phyloP scores from a whole-genome alignment of 2,888 invertebrate species.

The Synergus gifuensis region DNA sequence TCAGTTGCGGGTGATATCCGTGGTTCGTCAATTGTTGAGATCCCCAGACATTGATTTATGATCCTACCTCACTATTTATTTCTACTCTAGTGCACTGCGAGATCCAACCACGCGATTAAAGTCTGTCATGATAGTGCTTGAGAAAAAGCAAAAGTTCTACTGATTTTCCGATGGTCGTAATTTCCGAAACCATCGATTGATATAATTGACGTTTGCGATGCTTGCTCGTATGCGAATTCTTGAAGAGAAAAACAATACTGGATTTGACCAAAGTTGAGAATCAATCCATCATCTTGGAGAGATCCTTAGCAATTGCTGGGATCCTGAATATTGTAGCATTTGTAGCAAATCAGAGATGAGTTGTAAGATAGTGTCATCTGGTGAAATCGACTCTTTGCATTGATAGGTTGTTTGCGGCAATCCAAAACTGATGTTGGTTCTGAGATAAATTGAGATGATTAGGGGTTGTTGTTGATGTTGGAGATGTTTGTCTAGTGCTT shows the following conservation, averaged over 20 bases:
- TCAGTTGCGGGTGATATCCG: conserved; percentile 47
- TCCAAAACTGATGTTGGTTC: not conserved
- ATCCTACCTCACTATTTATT: conserved; percentile 38
- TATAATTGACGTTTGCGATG: too few species aligned
- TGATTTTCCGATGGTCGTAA: not conserved
- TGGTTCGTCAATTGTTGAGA: conserved; percentile 43
- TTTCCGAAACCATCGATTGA: not conserved
- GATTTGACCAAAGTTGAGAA: conserved; percentile 1
- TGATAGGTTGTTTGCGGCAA: not conserved
- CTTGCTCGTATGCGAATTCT: too few species aligned
- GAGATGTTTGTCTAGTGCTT: not conserved
- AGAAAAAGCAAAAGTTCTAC: not conserved
- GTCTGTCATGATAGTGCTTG: not conserved
- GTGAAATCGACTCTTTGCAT: not conserved
- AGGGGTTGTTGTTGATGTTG: not conserved
- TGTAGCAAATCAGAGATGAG: not conserved
- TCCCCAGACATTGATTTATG: conserved; percentile 31
- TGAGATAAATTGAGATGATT: not conserved
- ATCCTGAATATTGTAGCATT: not conserved
- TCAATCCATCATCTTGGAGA: not conserved
- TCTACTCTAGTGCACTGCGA: conserved; percentile 5
- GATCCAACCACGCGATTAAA: not conserved
- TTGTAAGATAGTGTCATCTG: not conserved
- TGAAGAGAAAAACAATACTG: not conserved
- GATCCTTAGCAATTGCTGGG: not conserved